Base-by-base conservation (phyloP, 2,888 invertebrate species). In the Synergus umbraculus region DNA sequence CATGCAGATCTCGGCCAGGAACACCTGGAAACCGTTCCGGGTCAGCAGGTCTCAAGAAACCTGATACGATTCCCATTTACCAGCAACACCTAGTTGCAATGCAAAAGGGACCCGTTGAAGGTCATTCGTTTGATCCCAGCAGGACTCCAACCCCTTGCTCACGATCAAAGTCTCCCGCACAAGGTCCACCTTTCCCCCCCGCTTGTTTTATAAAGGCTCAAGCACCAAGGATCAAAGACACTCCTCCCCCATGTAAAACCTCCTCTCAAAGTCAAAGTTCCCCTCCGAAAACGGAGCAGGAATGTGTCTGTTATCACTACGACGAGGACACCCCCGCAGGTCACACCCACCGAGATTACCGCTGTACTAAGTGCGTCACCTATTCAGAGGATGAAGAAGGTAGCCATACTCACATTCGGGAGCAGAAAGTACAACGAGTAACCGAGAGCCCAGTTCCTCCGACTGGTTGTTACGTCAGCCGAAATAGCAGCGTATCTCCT, bases 51-150 rank as follows among this genome's bases (percentile, higher is more conserved):
- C 84, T 93, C 12, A 96, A 96, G 89, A 95, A 95, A 91, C 96
- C 96, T 43, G 96, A 96, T 1, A 95, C 96, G 76, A 95, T 97
- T 85, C 97, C 97, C 10, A 95, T 94, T 87, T 97, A 97, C 89
- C 97, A 97, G 92, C 95, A 95, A 91, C 95, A 96, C 91, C 93
- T 97, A 85, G 95, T 96, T 49, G 94, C 95, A n/a, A 95, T 89
- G 82, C 87, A 87, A 43, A 89, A 88, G 4, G 86, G 84, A 0
- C 89, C 92, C 0, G 84, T 92, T 0, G 89, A 91, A 8, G 82
- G 86, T 43, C 87, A 88, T 8, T 81, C 88, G 0, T 92, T 86
- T 49, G 80, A 86, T 10, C 89, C 89, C 0, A 90, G 91, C 49
- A 90, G 92, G 83, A 89, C 92, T 2, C 92, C 91, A 3, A 89